Evolutionary conservation across 2,113 vertebrate species (phyloP), one percentile per base, ranked within the genome.

Genomic region (Peucedramus taeniatus): DNA sequence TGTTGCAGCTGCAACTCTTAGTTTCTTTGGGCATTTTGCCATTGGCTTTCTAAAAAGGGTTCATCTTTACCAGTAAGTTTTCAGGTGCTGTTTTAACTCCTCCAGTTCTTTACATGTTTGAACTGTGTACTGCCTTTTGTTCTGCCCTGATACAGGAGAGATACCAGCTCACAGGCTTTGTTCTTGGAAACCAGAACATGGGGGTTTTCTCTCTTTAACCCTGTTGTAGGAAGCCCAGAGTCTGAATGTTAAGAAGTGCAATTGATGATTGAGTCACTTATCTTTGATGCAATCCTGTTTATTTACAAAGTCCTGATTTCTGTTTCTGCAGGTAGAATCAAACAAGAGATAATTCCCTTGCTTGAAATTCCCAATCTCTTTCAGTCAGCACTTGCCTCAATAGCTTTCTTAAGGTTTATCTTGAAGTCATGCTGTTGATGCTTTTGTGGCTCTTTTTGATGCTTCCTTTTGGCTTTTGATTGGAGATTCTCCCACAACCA

Each of bases 241-340:
- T 81, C 42, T 90, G 76, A 94, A 49, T 60, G 65, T 47, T 87
- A 94, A 74, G 79, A 72, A 31, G 24, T 47, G 86, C 80, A 68
- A 75, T 47, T 92, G 95, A 75, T 95, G 89, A 97, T 93, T 94
- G 93, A 94, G 86, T 94, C 80, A 95, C 51, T 57, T 90, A 69
- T 60, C 86, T 93, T 93, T 97, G 95, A 95, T 94, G 91, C 56
- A 97, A 96, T 97, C 94, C 89, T 94, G 83, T 90, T 93, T 96
- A 83, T 96, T 97, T 95, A 94, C 94, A 26, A 77, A 90, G 89
- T 84, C 76, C 47, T 83, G 91, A 92, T 95, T 95, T 96, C 83
- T 83, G 70, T 93, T 93, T 93, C 88, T 94, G 51, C 35, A 70
- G 35, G 72, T 94, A 78, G 68, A 90, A 81, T 89, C 80, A 94